Evolutionary conservation across 2,888 invertebrate genomes (phyloP).

Genomic region (Poecilus cupreus): DNA sequence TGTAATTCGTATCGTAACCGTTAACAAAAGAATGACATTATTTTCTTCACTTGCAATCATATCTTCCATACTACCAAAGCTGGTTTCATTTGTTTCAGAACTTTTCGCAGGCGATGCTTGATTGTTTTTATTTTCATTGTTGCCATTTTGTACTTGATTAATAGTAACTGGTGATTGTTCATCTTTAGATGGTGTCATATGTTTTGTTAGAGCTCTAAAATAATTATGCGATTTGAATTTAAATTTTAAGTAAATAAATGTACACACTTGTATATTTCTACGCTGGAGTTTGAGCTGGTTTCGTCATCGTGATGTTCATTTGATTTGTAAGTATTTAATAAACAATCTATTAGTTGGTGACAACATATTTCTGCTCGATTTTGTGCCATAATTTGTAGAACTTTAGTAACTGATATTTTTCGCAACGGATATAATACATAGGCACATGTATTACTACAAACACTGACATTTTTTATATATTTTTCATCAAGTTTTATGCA

Average conservation of each 20-base stretch:
- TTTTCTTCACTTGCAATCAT: slow-evolving; percentile 81
- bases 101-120: slow-evolving; percentile 57
- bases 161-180: slow-evolving; percentile 55
- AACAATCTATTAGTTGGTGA: slow-evolving; percentile 81
- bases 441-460: slow-evolving; percentile 87
- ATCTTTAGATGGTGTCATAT: slow-evolving; percentile 78
- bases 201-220: slow-evolving; percentile 81
- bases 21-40: slow-evolving; percentile 78
- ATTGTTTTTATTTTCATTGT: slow-evolving; percentile 70
- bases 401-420: slow-evolving; percentile 82
- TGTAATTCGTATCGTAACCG: slow-evolving; percentile 76
- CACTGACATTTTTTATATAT: slow-evolving; percentile 75
- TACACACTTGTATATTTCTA: slow-evolving; percentile 81
- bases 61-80: slow-evolving; percentile 77
- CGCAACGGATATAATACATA: slow-evolving; percentile 81
- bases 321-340: slow-evolving; percentile 80
- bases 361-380: slow-evolving; percentile 82
- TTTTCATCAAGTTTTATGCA: slow-evolving; percentile 78
- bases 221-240: neutral
- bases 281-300: slow-evolving; percentile 79
- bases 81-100: slow-evolving; percentile 48
- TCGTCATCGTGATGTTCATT: slow-evolving; percentile 75
- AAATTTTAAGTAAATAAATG: slow-evolving; percentile 18
- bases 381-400: slow-evolving; percentile 84
- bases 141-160: slow-evolving; percentile 69